Base-by-base conservation (phyloP, 1,140 invertebrate genomes). In the Dendroctonus ponderosae region DNA sequence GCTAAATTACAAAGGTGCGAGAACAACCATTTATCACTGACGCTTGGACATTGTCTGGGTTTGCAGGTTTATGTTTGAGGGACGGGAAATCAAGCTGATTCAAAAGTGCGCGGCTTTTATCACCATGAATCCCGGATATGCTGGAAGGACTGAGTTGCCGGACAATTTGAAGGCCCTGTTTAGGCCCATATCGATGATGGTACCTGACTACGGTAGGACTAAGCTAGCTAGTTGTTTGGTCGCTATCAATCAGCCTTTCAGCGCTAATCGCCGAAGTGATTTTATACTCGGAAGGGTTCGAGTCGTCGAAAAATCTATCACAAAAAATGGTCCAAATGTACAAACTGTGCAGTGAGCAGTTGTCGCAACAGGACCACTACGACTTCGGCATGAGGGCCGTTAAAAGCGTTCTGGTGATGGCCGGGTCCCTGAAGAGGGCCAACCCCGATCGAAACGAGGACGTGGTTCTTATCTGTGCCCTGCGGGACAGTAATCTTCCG, bases 271-370 rank as follows among this genome's bases (percentile, higher is more conserved):
- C 93, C 37, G 93, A 96, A 82, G 93, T 96, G 5, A 94, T 92
- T 56, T 80, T 96, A 1, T 96, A 95, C 77, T 95, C 93, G 0
- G 92, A 95, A 81, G 93, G 93, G 14, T 96, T 96, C 74, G 91
- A 94, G 75, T 89, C 89, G 4, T 93, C 91, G 2, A 95, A 92
- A 76, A 82, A 85, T 3, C 80, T 97, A 12, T 90, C 93, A 0
- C 85, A 89, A 66, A 96, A 96, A 78, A 96, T 96, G 89, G 89
- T 91, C 0, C 87, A 95, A 75, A 92, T 94, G 88, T 96, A 96
- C 76, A 92, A 93, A 73, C 80, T 97, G 5, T 95, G 92, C 69
- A 93, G 91, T 71, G 93, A 96, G 79, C 93, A 96, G 79, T 81
- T 96, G 0, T 96, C 93, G 0, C 91, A 94, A 69, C 93, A 96